These are phyloP conservation scores for Diuraphis noxia DNA, from an alignment of 1,140 invertebrate genomes.

Conservation along the genomic window DNA sequence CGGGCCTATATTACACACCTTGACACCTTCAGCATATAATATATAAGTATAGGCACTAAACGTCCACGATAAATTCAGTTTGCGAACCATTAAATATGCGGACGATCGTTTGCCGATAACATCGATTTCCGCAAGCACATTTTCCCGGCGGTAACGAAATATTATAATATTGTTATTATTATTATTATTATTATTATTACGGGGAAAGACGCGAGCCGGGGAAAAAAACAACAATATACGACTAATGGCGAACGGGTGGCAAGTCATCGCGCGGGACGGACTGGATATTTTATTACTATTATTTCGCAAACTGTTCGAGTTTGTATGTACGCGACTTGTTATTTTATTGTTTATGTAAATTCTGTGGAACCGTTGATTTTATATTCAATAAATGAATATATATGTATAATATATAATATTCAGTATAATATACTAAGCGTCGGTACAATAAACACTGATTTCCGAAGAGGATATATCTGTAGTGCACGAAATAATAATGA, in stretches of 20 bases:
- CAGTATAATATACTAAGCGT: too few species aligned
- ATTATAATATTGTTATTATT: background rate
- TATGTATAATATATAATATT: background rate
- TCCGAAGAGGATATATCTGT: background rate
- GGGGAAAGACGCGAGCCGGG: too few species aligned
- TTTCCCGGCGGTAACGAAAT: constrained; percentile 7
- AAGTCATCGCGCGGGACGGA: background rate
- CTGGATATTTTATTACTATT: background rate
- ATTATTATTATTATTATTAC: too few species aligned
- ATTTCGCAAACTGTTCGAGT: background rate
- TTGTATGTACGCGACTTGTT: background rate
- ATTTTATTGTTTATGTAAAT: constrained; percentile 32
- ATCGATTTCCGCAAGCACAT: background rate
- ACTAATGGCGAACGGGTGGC: background rate
- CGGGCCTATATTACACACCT: background rate
- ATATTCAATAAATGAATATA: background rate
- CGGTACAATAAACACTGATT: background rate
- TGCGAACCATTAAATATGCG: constrained; percentile 29
- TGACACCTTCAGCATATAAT: too few species aligned
- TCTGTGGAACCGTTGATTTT: background rate
- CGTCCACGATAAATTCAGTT: constrained; percentile 15
- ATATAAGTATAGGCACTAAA: background rate
- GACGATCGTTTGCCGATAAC: background rate
- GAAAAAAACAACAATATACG: background rate
- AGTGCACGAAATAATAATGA: background rate